Percentiles rank a stretch among this genome's conserved stretches.
Evolutionary conservation across 2,113 vertebrate genomes (phyloP).

Genomic region (Pseudolaguvia tuberculata): DNA sequence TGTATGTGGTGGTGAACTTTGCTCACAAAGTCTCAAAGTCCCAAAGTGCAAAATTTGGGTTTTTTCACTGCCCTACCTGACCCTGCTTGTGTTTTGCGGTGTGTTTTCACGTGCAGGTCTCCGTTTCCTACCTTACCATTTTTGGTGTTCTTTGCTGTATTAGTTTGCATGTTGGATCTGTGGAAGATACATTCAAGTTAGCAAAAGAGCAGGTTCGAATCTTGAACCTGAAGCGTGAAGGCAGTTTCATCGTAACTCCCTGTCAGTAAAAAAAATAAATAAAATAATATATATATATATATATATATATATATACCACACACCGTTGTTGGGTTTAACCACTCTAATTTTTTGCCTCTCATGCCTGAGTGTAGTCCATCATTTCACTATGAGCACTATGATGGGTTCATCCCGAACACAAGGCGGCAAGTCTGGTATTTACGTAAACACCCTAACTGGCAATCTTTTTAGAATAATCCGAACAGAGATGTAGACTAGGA

Average conservation of each 20-base stretch:
- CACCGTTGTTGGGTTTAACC: constrained; percentile 46
- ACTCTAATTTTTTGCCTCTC: constrained; percentile 38
- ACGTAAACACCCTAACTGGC: constrained; percentile 13
- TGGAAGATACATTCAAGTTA: constrained; percentile 63
- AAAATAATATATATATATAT: background rate
- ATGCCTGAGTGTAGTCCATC: constrained; percentile 28
- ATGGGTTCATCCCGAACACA: constrained; percentile 12
- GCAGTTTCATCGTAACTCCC: constrained; percentile 40
- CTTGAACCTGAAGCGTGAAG: constrained; percentile 43
- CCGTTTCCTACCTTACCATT: constrained; percentile 37
- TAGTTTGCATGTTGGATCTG: constrained; percentile 62
- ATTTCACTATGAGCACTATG: constrained; percentile 10
- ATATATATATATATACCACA: background rate
- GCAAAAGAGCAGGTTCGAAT: constrained; percentile 49
- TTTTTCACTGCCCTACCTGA: constrained; percentile 8
- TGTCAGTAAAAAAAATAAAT: constrained; percentile 31
- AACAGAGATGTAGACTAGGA: constrained; percentile 36
- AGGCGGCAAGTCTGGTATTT: constrained; percentile 27
- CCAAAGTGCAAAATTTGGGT: constrained; percentile 59
- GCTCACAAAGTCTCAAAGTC: too few species aligned
- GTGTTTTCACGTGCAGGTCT: constrained; percentile 42
- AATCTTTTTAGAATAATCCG: constrained; percentile 34
- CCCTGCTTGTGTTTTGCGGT: constrained; percentile 40
- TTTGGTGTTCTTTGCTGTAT: constrained; percentile 52
- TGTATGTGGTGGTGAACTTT: constrained; percentile 67